These are phyloP conservation scores for Chloroceryle inda DNA, from an alignment of 2,797 vertebrate species.

Conservation along the genomic window DNA sequence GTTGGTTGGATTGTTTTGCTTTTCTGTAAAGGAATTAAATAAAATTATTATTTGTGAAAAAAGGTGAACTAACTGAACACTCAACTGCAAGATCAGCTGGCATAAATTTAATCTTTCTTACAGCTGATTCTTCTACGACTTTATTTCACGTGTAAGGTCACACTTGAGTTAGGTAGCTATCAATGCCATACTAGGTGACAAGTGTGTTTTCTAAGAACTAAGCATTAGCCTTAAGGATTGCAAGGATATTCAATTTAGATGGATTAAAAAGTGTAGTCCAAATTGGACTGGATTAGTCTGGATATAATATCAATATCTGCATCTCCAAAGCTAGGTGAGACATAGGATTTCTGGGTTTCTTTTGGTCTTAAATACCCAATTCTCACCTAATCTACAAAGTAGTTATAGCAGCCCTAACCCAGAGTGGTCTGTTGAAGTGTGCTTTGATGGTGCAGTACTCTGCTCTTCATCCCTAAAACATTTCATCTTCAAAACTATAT, in stretches of 20 bases:
- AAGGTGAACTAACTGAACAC: neutral
- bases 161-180: neutral
- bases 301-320: neutral
- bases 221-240: neutral
- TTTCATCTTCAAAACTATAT: neutral
- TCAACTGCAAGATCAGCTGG: neutral
- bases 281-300: neutral
- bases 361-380: neutral
- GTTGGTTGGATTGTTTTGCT: neutral
- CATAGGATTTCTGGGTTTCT: neutral
- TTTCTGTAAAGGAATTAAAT: neutral
- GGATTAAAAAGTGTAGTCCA: neutral
- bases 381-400: neutral
- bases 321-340: neutral
- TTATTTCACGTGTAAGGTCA: neutral
- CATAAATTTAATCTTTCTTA: neutral
- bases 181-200: neutral
- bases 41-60: neutral
- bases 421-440: neutral
- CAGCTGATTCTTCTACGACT: neutral
- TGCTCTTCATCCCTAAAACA: constrained; percentile 27
- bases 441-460: neutral
- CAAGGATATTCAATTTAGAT: neutral
- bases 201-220: neutral
- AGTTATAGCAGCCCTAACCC: neutral